Evolutionary conservation across 2,113 vertebrate species (phyloP), one percentile per base, ranked within the genome.

Genomic region (Carassius gibelio): DNA sequence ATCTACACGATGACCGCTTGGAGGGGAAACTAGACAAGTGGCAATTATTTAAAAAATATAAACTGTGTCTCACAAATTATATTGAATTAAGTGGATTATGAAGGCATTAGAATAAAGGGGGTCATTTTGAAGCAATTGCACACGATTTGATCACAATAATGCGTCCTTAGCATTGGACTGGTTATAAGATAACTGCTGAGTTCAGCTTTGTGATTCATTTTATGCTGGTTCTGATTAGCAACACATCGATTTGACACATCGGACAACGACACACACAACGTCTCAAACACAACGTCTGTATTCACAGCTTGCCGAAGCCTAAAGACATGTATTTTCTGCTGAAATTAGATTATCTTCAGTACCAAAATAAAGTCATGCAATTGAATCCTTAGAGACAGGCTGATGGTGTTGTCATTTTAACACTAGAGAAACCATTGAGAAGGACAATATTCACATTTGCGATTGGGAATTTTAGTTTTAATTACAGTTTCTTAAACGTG

Each of bases 281-380:
- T 13, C 57, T 76, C 52, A 61, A 34, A 61, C 75, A 88, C 72
- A 84, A 76, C 76, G 34, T 84, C 66, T 42, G 68, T 42, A 76
- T 86, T 88, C 81, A 86, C 61, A 81, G 26, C 52, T 45, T 5
- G 48, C 10, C 1, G 26, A 79, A 34, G 77, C 69, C 71, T 86
- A 57, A 72, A 83, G 72, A 84, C 69, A 84, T 50, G 59, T 36
- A 69, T 30, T 76, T 76, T 87, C 61, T 82, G 38, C 48, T 82
- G 26, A 50, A 82, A 48, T 88, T 87, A 74, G 62, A 86, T 86
- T 74, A 83, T 38, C 57, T 80, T 66, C 45, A 77, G 59, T 55
- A 76, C 34, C 64, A 85, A 85, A 83, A 79, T 66, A 79, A 74
- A 86, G 78, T 62, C 13, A 61, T 83, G 45, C n/a, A 64, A 5